Evolutionary conservation across 2,888 invertebrate species (phyloP).

Genomic region (Amiota minor): DNA sequence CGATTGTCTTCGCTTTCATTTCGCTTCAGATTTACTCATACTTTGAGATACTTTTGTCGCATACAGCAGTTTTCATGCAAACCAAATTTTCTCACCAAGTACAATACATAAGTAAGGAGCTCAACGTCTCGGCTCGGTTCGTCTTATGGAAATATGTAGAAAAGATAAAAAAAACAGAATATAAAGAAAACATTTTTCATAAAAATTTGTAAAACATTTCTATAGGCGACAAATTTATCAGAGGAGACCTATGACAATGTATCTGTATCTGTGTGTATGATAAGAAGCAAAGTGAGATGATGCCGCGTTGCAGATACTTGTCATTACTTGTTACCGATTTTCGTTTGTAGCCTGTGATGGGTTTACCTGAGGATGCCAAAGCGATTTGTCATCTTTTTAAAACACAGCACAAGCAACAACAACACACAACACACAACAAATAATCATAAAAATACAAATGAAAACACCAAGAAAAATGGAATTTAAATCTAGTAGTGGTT

Average conservation of each 20-base stretch:
- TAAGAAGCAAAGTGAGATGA: constrained; percentile 19
- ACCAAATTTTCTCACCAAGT: too few species aligned
- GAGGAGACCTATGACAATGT: constrained; percentile 38
- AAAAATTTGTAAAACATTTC: constrained; percentile 51
- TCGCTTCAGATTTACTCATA: not conserved
- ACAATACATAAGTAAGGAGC: too few species aligned
- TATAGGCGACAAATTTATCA: constrained; percentile 65
- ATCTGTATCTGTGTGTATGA: too few species aligned
- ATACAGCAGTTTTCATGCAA: not conserved
- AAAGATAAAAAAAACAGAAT: constrained; percentile 25
- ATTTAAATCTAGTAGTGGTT: constrained; percentile 26
- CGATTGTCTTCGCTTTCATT: not conserved
- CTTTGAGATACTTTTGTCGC: not conserved
- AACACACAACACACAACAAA: constrained; percentile 30
- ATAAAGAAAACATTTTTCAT: constrained; percentile 41
- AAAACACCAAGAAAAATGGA: not conserved
- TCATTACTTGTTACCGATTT: constrained; percentile 28
- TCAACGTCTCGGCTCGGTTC: too few species aligned
- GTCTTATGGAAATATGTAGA: not conserved
- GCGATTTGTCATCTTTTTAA: constrained; percentile 66
- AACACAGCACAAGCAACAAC: constrained; percentile 48
- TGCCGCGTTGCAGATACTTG: constrained; percentile 32
- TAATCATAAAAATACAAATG: not conserved
- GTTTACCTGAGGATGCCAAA: constrained; percentile 43
- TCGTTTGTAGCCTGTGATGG: not conserved